These are phyloP conservation scores for Diadophis punctatus DNA, from an alignment of 2,113 vertebrate genomes.

Conservation along the genomic window DNA sequence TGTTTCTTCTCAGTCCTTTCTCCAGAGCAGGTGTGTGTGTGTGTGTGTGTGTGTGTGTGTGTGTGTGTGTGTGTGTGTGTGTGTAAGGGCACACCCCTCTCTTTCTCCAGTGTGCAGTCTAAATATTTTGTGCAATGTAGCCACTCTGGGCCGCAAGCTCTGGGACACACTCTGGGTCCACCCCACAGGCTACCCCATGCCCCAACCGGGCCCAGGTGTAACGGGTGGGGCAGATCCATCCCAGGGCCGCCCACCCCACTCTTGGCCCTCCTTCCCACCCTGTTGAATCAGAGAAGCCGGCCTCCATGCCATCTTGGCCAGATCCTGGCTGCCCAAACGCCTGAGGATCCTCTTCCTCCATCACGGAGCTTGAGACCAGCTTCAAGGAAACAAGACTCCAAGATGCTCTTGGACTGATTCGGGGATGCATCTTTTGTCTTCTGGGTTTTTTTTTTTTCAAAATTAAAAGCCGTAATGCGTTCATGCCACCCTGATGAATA, in stretches of 20 bases:
- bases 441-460: slow-evolving; percentile 3
- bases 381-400: neutral
- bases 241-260: neutral
- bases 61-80: neutral
- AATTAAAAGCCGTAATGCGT: slow-evolving; percentile 50
- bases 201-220: no score
- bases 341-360: neutral
- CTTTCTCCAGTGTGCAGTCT: neutral
- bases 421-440: slow-evolving; percentile 34
- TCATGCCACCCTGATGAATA: neutral
- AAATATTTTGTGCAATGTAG: neutral
- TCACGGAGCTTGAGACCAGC: neutral
- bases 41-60: no score
- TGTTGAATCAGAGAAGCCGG: neutral
- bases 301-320: neutral
- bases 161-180: neutral
- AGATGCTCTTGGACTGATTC: slow-evolving; percentile 5
- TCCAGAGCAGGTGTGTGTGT: neutral
- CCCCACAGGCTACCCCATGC: no score
- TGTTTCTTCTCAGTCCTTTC: neutral
- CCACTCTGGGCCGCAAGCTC: neutral
- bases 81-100: neutral
- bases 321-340: neutral
- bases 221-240: no score
- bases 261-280: neutral